Evolutionary conservation across 2,797 vertebrate species (phyloP).

Genomic region (Acrocephalus scirpaceus): DNA sequence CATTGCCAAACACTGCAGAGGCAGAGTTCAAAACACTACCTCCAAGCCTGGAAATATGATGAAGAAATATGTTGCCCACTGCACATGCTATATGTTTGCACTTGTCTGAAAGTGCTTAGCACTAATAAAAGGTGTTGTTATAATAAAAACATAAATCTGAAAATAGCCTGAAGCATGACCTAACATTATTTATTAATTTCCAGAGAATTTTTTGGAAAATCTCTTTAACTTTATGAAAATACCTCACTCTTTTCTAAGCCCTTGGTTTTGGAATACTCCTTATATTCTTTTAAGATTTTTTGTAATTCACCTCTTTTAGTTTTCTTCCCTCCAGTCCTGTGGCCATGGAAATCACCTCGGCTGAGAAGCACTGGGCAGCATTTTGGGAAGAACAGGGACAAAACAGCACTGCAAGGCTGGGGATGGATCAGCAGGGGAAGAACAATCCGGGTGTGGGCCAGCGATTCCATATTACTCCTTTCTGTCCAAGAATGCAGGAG

Average conservation of each 20-base stretch:
- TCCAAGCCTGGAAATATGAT: not conserved
- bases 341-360: not conserved
- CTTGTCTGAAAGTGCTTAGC: not conserved
- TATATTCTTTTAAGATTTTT: not conserved
- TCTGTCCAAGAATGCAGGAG: not conserved
- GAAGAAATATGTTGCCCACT: not conserved
- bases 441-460: accelerated
- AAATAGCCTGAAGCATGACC: not conserved
- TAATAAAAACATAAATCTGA: not conserved
- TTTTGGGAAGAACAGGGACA: not conserved
- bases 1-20: slow-evolving; percentile 39
- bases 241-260: not conserved
- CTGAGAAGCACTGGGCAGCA: not conserved
- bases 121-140: not conserved
- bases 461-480: not conserved
- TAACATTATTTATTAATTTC: not conserved
- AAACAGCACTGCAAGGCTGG: not conserved
- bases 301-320: not conserved
- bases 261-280: not conserved
- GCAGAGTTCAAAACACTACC: slow-evolving; percentile 46
- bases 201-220: not conserved
- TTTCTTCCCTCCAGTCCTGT: not conserved
- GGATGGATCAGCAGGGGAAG: not conserved
- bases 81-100: not conserved
- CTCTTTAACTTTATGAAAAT: not conserved